Percentiles rank a stretch among this genome's conserved stretches.
phyloP scores from a whole-genome alignment of 2,888 invertebrate species.

The Danaus chrysippus region DNA sequence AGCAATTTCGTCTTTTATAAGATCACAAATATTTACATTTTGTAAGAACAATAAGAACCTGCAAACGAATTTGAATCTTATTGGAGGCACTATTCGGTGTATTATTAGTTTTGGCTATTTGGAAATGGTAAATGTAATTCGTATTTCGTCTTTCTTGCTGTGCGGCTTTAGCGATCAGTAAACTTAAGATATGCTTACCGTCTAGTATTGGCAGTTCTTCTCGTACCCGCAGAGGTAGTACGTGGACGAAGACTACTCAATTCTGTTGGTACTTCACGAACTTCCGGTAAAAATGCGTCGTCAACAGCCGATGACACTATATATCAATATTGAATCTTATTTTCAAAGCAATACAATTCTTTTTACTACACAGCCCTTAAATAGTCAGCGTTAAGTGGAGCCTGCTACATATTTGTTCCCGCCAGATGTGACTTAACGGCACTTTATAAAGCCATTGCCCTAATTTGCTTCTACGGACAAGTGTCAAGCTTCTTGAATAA shows the following conservation, averaged over 20 bases:
- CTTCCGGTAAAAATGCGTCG: conserved; percentile 70
- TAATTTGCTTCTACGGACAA: conserved; percentile 2
- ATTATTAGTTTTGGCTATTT: neutral
- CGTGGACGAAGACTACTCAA: conserved; percentile 58
- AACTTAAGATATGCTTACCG: conserved; percentile 46
- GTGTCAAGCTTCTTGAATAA: conserved; percentile 1
- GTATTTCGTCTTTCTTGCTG: conserved; percentile 6
- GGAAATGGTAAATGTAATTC: neutral
- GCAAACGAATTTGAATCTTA: too few species aligned
- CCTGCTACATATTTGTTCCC: neutral
- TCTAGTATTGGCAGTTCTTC: conserved; percentile 70
- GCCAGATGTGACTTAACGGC: neutral
- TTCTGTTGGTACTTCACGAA: conserved; percentile 56
- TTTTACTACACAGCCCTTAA: too few species aligned
- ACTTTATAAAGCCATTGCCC: neutral
- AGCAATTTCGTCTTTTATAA: conserved; percentile 18
- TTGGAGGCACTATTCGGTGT: too few species aligned
- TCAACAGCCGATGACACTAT: conserved; percentile 63
- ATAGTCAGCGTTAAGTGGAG: neutral
- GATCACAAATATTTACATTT: conserved; percentile 15
- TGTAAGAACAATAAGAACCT: neutral
- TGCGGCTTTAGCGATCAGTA: conserved; percentile 19
- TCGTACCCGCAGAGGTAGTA: conserved; percentile 66
- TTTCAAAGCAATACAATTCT: too few species aligned
- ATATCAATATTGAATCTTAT: neutral